phyloP scores from a whole-genome alignment of 2,797 vertebrate species.

The Aulostomus chinensis region DNA sequence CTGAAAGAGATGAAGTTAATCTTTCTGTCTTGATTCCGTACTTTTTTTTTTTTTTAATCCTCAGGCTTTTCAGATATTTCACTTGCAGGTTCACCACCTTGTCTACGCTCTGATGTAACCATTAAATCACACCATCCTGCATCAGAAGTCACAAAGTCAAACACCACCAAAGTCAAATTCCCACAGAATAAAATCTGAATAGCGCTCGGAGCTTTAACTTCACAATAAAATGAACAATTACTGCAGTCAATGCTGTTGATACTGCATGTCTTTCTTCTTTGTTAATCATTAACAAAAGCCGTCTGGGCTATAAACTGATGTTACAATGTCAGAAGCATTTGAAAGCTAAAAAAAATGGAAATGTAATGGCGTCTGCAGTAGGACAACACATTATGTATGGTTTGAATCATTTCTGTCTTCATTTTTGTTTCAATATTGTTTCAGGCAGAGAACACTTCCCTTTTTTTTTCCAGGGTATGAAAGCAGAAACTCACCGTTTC shows the following conservation, averaged over 20 bases:
- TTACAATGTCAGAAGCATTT: conserved; percentile 24
- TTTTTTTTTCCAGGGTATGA: too few species aligned
- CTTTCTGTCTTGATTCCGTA: neutral
- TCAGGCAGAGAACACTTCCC: neutral
- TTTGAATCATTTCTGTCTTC: conserved; percentile 3
- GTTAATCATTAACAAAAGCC: conserved; percentile 53
- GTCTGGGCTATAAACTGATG: conserved; percentile 9
- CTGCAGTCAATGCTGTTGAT: conserved; percentile 31
- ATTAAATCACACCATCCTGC: neutral
- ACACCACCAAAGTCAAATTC: neutral
- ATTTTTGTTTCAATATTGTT: conserved; percentile 15
- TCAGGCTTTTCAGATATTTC: neutral
- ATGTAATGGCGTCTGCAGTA: conserved; percentile 4
- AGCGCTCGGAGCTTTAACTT: conserved; percentile 33
- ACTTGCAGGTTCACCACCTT: neutral
- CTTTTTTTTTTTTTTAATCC: neutral
- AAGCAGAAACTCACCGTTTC: too few species aligned
- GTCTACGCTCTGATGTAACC: neutral
- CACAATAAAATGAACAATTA: too few species aligned
- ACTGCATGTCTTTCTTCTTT: conserved; percentile 37
- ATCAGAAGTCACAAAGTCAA: neutral
- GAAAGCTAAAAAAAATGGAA: conserved; percentile 18
- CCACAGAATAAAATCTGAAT: conserved; percentile 3
- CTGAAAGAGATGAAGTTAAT: conserved; percentile 4
- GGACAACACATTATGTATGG: conserved; percentile 6